Base-by-base conservation (phyloP, 2,797 vertebrate species). In the Martes flavigula region DNA sequence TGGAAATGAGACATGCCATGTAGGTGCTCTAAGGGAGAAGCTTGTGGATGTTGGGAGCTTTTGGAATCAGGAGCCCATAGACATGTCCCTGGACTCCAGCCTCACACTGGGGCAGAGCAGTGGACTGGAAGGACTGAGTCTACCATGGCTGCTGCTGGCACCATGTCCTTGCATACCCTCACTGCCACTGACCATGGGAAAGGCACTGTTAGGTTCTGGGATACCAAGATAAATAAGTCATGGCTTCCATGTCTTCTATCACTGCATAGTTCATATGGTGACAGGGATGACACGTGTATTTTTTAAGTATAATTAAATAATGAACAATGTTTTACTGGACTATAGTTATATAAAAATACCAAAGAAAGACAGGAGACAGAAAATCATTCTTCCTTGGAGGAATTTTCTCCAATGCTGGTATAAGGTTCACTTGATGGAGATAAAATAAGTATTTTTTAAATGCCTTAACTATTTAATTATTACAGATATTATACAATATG, bases 161-260 rank as follows among this genome's bases (percentile, higher is more conserved):
- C 20, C 30, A 12, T 8, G 43, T n/a, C 35, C 40, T 54, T 6
- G 0, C 5, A 2, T 21, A 32, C 4, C 8, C 14, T 25, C 23
- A 27, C 68, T 72, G 21, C 23, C 3, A 15, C 38, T 25, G 48
- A 21, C 64, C 51, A 1, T 5, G 60, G 32, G 48, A 87, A 21
- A 48, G 3, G 3, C 10, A 40, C 10, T 1, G 3, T 32, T 70
- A 72, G 54, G n/a, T 56, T 64, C 79, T 38, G 18, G n/a, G 20
- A 8, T 7, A 68, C 64, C 35, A 6, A 68, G 3, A 12, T 43
- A 23, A 6, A 14, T 23, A 89, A 86, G 12, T 23, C 35, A 18
- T 2, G 11, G 18, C 60, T 66, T 87, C 46, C n/a, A 21, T 4
- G 3, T 11, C 58, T 84, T 68, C 40, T 40, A 10, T 20, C 46